Evolutionary conservation across 2,888 invertebrate species (phyloP).

Genomic region (Rhamphomyia laevipes): DNA sequence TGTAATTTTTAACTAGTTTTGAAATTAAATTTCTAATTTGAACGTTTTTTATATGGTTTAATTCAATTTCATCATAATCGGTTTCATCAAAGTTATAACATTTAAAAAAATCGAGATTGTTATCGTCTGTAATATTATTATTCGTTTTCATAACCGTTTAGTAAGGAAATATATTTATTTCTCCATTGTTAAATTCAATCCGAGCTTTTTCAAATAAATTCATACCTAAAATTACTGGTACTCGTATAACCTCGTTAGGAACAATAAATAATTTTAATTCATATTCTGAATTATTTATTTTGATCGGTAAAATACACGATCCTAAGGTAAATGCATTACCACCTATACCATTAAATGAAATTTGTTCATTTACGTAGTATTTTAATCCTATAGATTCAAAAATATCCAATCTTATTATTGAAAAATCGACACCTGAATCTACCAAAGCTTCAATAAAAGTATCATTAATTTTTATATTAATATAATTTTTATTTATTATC

Average conservation of each 20-base stretch:
- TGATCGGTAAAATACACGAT: background rate
- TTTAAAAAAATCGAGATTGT: background rate
- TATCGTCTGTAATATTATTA: background rate
- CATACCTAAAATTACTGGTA: constrained; percentile 4
- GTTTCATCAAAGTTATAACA: constrained; percentile 4
- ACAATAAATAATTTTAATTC: constrained; percentile 5
- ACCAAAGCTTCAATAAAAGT: too few relatives aligned
- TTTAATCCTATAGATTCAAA: background rate
- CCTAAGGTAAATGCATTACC: background rate
- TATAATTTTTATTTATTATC: too few relatives aligned
- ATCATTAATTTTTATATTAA: too few relatives aligned
- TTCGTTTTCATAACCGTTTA: background rate
- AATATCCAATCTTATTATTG: constrained; percentile 4
- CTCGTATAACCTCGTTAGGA: constrained; percentile 2
- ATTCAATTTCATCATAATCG: constrained; percentile 2
- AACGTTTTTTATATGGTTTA: background rate
- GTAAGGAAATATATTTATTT: background rate
- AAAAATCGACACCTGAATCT: constrained; percentile 9
- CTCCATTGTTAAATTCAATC: background rate
- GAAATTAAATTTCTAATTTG: background rate
- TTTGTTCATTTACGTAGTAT: background rate
- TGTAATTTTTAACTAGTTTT: background rate
- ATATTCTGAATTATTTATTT: background rate
- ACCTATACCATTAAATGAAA: constrained; percentile 2
- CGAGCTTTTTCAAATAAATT: background rate